Evolutionary conservation across 2,113 vertebrate species (phyloP), one percentile per base, ranked within the genome.

Genomic region (Gnathonemus longibarbis): DNA sequence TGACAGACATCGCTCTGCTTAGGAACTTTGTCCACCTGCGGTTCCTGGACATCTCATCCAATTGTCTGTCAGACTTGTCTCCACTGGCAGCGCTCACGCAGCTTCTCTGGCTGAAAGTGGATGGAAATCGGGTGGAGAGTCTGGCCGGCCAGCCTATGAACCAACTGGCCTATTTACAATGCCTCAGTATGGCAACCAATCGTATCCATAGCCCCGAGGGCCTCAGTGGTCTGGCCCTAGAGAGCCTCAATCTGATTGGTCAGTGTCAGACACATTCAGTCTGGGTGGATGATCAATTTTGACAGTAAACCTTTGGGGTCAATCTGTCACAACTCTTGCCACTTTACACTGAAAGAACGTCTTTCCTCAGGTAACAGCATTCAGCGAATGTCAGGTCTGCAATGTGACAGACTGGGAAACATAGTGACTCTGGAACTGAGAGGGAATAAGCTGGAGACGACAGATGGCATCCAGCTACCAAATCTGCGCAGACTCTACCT

Each of bases 61-160:
- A 99, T 93, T 94, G 94, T 77, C 91, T 99, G 13, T 92, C 90
- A 6, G 97, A 98, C 94, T 94, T 99, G 80, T 95, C 96, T 21
- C 96, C 97, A 0, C 93, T 99, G 93, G 95, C 94, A 45, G 88
- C 87, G 66, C 96, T 99, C 88, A 97, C 94, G 0, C 96, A 98
- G 77, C 94, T 99, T 74, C 96, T 99, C 50, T 98, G 97, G 97
- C 95, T 99, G 89, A 98, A 98, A 93, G 96, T 95, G 90, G 97
- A 99, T 58, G 84, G 86, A 48, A 99, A 99, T 90, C 93, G 91
- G 89, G 93, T 99, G 27, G 89, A 84, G 19, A 84, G 31, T 56
- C 91, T 96, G 39, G 91, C 91, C 91, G 97, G 94, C 24, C 94
- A 97, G 88, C 90, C 87, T 11, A 92, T 99, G 49, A 91, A 93